Conservation (phyloP, 1,140 invertebrate genomes). For the Leptopilina clavipes region DNA sequence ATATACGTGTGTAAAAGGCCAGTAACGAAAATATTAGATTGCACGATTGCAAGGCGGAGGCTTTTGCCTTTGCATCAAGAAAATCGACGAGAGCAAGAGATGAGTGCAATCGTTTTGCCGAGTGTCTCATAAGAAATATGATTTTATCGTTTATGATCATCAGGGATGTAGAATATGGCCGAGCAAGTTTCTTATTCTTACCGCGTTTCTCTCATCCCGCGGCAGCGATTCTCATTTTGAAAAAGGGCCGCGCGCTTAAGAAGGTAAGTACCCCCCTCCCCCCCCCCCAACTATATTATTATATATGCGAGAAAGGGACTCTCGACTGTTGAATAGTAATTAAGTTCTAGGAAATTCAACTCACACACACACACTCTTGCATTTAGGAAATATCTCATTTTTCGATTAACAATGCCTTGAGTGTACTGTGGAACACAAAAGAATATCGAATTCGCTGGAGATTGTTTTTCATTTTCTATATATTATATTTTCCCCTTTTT, state of each 20-base stretch:
- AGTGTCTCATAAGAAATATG: constrained; percentile 40
- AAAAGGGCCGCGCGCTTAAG: not conserved
- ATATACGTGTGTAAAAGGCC: not conserved
- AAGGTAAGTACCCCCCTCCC: no score
- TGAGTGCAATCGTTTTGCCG: constrained; percentile 22
- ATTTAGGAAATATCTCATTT: not conserved
- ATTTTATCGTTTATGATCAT: constrained; percentile 45
- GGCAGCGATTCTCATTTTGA: constrained; percentile 35
- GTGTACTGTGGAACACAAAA: no score
- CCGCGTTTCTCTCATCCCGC: constrained; percentile 26
- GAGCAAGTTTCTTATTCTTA: constrained; percentile 31
- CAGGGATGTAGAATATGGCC: constrained; percentile 34
- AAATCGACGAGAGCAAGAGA: constrained; percentile 16
- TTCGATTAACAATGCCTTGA: no score
- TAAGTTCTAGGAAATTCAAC: constrained; percentile 21
- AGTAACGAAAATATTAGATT: constrained; percentile 34
- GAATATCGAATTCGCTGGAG: no score
- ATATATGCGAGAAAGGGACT: constrained; percentile 2
- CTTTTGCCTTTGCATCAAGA: not conserved
- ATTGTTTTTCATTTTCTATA: no score
- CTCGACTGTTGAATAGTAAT: constrained; percentile 26
- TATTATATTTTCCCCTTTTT: no score
- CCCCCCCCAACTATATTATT: no score
- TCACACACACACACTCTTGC: not conserved
- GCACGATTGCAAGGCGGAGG: constrained; percentile 23